phyloP scores from a whole-genome alignment of 1,140 invertebrate species.

The Leucophenga varia region DNA sequence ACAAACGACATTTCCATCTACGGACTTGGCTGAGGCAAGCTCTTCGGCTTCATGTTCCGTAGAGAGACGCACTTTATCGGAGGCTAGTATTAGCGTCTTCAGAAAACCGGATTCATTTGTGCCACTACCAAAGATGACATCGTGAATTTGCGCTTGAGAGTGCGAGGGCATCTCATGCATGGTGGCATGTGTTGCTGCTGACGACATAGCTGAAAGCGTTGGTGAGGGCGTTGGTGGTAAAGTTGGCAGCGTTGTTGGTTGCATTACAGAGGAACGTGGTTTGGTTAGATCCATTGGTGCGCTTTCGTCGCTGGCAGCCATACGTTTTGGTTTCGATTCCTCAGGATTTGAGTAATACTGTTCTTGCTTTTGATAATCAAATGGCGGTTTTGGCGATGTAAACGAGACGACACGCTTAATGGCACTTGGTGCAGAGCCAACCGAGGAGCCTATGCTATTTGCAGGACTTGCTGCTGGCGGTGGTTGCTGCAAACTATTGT shows the following conservation, averaged over 20 bases:
- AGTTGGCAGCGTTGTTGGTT: neutral
- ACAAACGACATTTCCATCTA: slow-evolving; percentile 18
- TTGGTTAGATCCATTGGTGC: slow-evolving; percentile 53
- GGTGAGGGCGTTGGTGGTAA: slow-evolving; percentile 1
- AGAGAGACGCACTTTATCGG: slow-evolving; percentile 50
- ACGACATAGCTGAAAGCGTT: neutral
- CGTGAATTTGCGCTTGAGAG: slow-evolving; percentile 47
- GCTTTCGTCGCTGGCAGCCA: slow-evolving; percentile 33
- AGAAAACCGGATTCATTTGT: slow-evolving; percentile 47
- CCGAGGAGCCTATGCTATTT: slow-evolving; percentile 40
- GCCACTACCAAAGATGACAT: slow-evolving; percentile 44
- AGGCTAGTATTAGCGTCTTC: slow-evolving; percentile 49
- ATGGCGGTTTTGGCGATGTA: slow-evolving; percentile 51
- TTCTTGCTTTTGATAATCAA: slow-evolving; percentile 54
- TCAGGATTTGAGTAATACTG: slow-evolving; percentile 55
- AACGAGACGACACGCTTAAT: slow-evolving; percentile 45
- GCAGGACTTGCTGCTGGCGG: slow-evolving; percentile 31
- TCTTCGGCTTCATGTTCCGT: slow-evolving; percentile 39
- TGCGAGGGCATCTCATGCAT: slow-evolving; percentile 16
- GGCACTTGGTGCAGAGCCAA: slow-evolving; percentile 16
- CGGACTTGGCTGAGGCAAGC: too few relatives aligned
- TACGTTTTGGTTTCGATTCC: slow-evolving; percentile 41
- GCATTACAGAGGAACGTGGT: slow-evolving; percentile 21
- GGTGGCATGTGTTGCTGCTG: neutral
- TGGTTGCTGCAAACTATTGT: slow-evolving; percentile 3